Base-by-base conservation (phyloP, 2,113 vertebrate genomes). In the Cinclus cinclus region DNA sequence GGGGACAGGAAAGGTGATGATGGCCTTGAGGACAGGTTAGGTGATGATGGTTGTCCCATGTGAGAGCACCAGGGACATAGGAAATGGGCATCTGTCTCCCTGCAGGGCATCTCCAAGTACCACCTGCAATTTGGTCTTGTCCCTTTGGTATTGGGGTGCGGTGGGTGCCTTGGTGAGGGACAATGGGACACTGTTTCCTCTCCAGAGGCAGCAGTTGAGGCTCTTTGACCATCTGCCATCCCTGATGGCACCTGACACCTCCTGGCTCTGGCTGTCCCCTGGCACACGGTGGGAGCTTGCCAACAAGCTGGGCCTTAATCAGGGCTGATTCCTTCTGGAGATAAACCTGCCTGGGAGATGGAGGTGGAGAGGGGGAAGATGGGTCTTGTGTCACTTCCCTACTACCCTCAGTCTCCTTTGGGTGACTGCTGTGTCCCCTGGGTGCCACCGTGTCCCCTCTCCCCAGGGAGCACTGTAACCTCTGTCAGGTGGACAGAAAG, bases 131-230 rank as follows among this genome's bases (percentile, higher is more conserved):
- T 59, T 0, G 0, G 6, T 14, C 53, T 44, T 33, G 53, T 86
- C 30, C 30, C 39, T 8, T 81, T 5, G 0, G 23, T 67, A 1
- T 3, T 0, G 5, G 75, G 55, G 50, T 49, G 46, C 62, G 55
- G 58, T 6, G 4, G n/a, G 44, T 6, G 2, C 55, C 31, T 42
- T 0, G 0, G 7, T 25, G 33, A 64, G 46, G 25, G 9, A 31
- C 6, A 7, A 0, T 27, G 30, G 71, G 87, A 62, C 47, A 6
- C 23, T 10, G 0, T 35, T 71, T 33, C 49, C 49, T 64, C n/a
- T 87, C 42, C 63, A 35, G 10, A 31, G 53, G 53, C 58, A 55
- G 22, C 44, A 15, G 2, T 5, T 18, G 41, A 78, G 62, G 46
- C 9, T 58, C 58, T 62, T 44, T 25, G 56, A 47, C 71, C 25